Evolutionary conservation across 92 coral and sea anemone genomes (phyloP).

Genomic region (Parazoanthus atlanticus): DNA sequence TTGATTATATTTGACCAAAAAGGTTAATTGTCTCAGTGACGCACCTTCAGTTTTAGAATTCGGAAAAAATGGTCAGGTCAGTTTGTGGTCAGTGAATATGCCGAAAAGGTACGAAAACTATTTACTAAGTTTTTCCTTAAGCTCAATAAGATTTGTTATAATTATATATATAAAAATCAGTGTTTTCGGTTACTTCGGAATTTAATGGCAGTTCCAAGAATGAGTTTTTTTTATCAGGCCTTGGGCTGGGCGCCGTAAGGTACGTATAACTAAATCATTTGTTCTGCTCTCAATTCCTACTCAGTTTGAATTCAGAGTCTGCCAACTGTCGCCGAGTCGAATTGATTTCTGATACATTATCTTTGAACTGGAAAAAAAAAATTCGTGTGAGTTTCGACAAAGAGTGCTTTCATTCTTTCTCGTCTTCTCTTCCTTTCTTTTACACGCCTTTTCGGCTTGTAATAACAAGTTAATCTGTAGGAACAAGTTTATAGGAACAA

Average conservation of each 20-base stretch:
- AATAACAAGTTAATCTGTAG: too few relatives aligned
- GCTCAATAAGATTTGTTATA: too few relatives aligned
- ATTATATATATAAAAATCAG: too few relatives aligned
- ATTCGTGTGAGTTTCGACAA: too few relatives aligned
- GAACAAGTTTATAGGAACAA: too few relatives aligned
- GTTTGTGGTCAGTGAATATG: too few relatives aligned
- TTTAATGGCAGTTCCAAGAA: too few relatives aligned
- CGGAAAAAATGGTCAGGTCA: neutral
- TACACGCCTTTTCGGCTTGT: neutral
- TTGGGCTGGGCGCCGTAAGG: neutral
- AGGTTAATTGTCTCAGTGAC: neutral
- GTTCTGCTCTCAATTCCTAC: neutral
- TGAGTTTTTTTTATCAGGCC: neutral
- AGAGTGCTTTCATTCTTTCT: neutral
- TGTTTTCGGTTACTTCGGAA: neutral
- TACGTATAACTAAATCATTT: too few relatives aligned
- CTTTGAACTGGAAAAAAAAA: too few relatives aligned
- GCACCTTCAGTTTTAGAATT: neutral
- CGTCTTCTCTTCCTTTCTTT: neutral
- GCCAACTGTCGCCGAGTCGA: neutral
- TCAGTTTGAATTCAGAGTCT: neutral
- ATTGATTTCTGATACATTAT: too few relatives aligned
- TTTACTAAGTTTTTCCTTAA: too few relatives aligned
- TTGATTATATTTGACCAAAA: neutral
- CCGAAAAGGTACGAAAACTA: neutral